Conservation (phyloP, 2,797 vertebrate genomes). For the Dryobates pubescens region DNA sequence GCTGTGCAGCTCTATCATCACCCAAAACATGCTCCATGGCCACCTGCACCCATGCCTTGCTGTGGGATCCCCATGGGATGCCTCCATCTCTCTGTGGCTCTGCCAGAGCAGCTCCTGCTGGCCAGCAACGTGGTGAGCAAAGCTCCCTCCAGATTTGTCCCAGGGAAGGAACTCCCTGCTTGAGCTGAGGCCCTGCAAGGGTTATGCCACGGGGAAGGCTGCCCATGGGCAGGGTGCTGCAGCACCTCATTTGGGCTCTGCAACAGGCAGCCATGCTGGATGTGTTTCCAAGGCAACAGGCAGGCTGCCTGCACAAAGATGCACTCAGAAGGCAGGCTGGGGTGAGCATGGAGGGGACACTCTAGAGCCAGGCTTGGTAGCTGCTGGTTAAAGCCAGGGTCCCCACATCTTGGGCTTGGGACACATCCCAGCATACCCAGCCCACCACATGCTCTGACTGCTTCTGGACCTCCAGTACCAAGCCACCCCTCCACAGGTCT, state of each 20-base stretch:
- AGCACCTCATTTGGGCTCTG: neutral
- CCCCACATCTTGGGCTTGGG: neutral
- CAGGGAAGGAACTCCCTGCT: neutral
- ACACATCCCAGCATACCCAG: accelerated
- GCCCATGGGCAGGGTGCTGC: neutral
- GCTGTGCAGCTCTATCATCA: neutral
- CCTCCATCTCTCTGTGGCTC: neutral
- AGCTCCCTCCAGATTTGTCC: neutral
- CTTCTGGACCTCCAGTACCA: neutral
- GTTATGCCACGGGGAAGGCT: accelerated
- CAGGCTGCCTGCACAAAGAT: neutral
- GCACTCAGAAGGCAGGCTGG: neutral
- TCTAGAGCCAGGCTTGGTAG: neutral
- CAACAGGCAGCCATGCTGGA: neutral
- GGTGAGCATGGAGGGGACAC: neutral
- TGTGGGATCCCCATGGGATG: neutral
- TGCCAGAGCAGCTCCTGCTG: neutral
- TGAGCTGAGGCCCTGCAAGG: accelerated
- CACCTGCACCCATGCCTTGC: neutral
- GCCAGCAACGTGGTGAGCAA: neutral
- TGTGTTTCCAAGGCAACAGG: constrained; percentile 65
- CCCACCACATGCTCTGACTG: accelerated
- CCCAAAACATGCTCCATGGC: accelerated
- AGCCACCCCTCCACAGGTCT: neutral
- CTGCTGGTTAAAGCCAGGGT: neutral